Percentiles rank a stretch among this genome's conserved stretches.
Conservation (phyloP, 2,113 vertebrate species). For the Lophura nycthemera region DNA sequence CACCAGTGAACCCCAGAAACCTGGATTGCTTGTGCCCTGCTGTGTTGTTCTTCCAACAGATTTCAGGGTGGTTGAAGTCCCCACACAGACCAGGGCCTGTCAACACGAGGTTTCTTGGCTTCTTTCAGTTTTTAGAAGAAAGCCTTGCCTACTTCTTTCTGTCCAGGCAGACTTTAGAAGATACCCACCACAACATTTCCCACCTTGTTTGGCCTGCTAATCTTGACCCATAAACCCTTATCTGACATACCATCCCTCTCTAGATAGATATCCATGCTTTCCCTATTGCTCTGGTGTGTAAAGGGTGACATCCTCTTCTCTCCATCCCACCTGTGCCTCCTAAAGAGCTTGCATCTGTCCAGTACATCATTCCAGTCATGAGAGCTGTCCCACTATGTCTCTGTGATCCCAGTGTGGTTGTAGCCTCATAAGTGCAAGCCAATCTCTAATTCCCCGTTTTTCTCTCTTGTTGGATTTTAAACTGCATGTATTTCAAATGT, state of each 20-base stretch:
- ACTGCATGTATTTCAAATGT: background rate
- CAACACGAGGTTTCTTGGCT: background rate
- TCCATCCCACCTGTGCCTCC: background rate
- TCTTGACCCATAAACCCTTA: background rate
- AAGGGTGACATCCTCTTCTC: background rate
- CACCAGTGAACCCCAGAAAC: background rate
- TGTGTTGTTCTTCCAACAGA: background rate
- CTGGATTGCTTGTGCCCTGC: background rate
- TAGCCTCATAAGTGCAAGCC: background rate
- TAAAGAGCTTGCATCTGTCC: background rate
- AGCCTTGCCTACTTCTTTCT: background rate
- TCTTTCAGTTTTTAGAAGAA: background rate
- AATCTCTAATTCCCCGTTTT: background rate
- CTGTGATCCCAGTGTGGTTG: background rate
- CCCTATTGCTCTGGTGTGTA: background rate
- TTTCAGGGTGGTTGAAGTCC: background rate
- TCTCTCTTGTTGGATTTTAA: background rate
- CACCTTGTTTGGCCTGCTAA: background rate
- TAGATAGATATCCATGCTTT: background rate
- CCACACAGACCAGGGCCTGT: background rate
- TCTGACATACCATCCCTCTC: background rate
- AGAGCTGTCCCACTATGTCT: background rate
- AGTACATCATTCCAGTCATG: rapidly evolving
- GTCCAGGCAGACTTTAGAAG: background rate
- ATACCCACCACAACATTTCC: background rate